Percentiles rank a stretch among this genome's conserved stretches.
Conservation (phyloP, 2,113 vertebrate genomes). For the Labeo catla region DNA sequence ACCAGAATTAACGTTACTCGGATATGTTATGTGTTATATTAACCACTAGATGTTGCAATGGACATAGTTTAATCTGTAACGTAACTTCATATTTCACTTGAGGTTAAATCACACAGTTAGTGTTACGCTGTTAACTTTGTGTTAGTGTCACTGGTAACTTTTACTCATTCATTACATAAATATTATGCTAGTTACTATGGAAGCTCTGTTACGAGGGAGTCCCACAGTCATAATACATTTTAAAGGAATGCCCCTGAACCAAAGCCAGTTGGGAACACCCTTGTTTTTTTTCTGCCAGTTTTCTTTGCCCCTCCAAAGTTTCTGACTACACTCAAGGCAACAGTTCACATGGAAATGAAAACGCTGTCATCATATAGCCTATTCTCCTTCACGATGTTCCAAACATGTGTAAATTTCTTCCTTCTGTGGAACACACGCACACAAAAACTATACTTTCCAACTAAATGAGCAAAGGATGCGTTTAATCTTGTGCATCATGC, state of each 20-base stretch:
- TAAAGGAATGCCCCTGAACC: not conserved
- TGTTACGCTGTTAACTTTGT: not conserved
- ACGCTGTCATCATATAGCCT: not conserved
- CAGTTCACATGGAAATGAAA: not conserved
- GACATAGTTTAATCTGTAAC: not conserved
- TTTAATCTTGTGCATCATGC: not conserved
- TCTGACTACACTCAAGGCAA: not conserved
- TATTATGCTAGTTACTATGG: not conserved
- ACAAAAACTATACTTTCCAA: not conserved
- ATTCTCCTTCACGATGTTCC: not conserved
- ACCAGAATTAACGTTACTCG: not conserved
- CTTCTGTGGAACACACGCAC: not conserved
- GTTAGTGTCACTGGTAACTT: too few relatives aligned
- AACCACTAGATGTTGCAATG: slow-evolving; percentile 14
- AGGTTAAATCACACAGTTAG: not conserved
- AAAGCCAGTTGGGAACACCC: not conserved
- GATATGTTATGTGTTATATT: not conserved
- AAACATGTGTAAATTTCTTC: not conserved
- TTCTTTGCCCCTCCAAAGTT: not conserved
- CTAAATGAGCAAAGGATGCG: not conserved
- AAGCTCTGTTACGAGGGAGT: not conserved
- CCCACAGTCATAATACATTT: not conserved
- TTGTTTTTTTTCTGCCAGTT: not conserved
- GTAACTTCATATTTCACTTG: not conserved
- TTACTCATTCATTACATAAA: not conserved